Base-by-base conservation (phyloP, 2,888 invertebrate genomes). In the Entomobrya proxima region DNA sequence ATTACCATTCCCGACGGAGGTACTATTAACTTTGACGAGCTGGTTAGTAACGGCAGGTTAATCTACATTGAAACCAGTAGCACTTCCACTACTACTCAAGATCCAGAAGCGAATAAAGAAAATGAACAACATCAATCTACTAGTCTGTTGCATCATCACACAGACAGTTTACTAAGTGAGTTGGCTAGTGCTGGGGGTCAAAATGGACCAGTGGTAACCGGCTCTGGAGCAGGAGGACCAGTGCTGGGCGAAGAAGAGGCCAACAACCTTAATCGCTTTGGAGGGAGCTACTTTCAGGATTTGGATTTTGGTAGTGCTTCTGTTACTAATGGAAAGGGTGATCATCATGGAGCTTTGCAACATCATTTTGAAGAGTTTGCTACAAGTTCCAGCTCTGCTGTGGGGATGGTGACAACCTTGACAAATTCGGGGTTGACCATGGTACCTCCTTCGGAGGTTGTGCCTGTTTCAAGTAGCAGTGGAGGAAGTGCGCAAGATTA, bases 31-130 rank as follows among this genome's bases (percentile, higher is more conserved):
- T 84, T 86, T 67, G 83, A 86, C 35, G 86, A 83, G 30, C 61
- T 83, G 15, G 37, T 83, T 3, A 78, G 55, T 35, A 55, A 55
- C 44, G 86, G 86, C 7, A 24, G 86, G 32, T 37, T 86, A 6
- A 86, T 86, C 52, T 77, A 83, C 55, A 86, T 86, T 50, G 67
- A 82, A 64, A 72, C 82, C n/a, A n/a, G n/a, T n/a, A n/a, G n/a
- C n/a, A n/a, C n/a, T n/a, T n/a, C n/a, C n/a, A n/a, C n/a, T n/a
- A n/a, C n/a, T n/a, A n/a, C n/a, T n/a, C n/a, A n/a, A 11, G 86
- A 86, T 61, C 74, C 77, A n/a, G 86, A 83, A 7, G 78, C 86
- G 15, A 79, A 86, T 55, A 86, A 86, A 47, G 86, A 86, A 35
- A 86, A 86, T 74, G 75, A 83, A n/a, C 47, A 32, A 11, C 72